Evolutionary conservation across 2,888 invertebrate species (phyloP).

Genomic region (Oscheius onirici): DNA sequence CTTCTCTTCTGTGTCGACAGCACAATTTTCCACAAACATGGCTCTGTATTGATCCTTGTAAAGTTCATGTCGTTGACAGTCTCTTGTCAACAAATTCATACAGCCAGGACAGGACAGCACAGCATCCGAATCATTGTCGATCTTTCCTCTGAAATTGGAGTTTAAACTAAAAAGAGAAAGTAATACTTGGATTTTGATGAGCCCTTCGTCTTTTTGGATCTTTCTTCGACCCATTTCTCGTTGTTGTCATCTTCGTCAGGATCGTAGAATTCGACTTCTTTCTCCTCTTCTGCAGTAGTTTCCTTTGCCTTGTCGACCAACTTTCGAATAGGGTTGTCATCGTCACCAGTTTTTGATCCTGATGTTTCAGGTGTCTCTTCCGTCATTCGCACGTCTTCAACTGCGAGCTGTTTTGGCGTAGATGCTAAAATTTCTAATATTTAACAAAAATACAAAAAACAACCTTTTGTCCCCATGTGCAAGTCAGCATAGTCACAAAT

Average conservation of each 20-base stretch:
- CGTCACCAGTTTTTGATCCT: slow-evolving; percentile 21
- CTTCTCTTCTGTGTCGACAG: slow-evolving; percentile 71
- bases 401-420: not conserved
- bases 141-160: slow-evolving; percentile 5
- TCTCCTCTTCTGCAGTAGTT: slow-evolving; percentile 38
- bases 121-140: slow-evolving; percentile 73
- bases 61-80: slow-evolving; percentile 76
- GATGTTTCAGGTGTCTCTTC: not conserved
- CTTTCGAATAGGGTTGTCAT: slow-evolving; percentile 48
- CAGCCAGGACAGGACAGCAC: slow-evolving; percentile 78
- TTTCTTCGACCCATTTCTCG: slow-evolving; percentile 75
- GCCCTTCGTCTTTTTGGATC: slow-evolving; percentile 57
- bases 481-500: slow-evolving; percentile 50
- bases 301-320: slow-evolving; percentile 42
- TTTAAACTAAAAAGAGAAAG: too few species aligned
- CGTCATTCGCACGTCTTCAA: not conserved
- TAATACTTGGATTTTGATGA: not conserved
- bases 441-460: not conserved
- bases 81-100: slow-evolving; percentile 76
- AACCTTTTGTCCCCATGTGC: slow-evolving; percentile 37
- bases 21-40: slow-evolving; percentile 78
- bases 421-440: not conserved
- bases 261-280: slow-evolving; percentile 74
- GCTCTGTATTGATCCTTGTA: slow-evolving; percentile 77
- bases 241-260: slow-evolving; percentile 76